These are phyloP conservation scores for Cactoblastis cactorum DNA, from an alignment of 2,888 invertebrate species.

Conservation along the genomic window DNA sequence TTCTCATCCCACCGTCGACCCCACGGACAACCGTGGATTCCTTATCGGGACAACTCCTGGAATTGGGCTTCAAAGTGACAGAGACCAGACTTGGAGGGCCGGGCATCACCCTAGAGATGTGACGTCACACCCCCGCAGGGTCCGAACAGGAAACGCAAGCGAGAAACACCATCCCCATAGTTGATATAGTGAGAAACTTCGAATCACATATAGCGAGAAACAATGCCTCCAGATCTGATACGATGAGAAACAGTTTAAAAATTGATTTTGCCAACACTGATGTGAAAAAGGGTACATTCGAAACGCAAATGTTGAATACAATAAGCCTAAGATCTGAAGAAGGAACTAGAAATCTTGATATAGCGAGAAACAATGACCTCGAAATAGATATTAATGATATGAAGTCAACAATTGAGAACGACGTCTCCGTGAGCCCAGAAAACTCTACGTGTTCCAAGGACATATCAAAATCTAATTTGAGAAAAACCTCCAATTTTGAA, in stretches of 20 bases:
- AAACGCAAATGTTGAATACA: neutral
- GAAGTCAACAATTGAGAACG: neutral
- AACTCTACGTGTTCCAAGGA: neutral
- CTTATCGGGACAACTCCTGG: constrained; percentile 61
- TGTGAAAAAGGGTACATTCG: neutral
- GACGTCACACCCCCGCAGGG: constrained; percentile 29
- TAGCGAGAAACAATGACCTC: neutral
- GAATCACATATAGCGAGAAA: neutral
- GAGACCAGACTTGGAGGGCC: constrained; percentile 80
- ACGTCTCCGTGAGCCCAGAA: neutral
- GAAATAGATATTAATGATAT: neutral
- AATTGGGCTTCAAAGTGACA: constrained; percentile 74
- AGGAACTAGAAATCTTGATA: neutral
- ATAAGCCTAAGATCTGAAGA: neutral
- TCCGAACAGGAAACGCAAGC: neutral
- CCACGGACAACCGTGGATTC: constrained; percentile 52
- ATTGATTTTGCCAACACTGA: neutral
- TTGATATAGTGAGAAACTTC: neutral
- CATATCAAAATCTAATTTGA: neutral
- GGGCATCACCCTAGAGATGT: constrained; percentile 77
- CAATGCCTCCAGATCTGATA: neutral
- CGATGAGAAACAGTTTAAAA: neutral
- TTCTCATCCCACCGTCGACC: constrained; percentile 60
- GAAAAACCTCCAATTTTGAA: neutral
- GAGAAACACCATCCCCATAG: neutral